Percentiles rank a stretch among this genome's conserved stretches.
phyloP scores from a whole-genome alignment of 1,140 invertebrate genomes.

The Ips typographus region DNA sequence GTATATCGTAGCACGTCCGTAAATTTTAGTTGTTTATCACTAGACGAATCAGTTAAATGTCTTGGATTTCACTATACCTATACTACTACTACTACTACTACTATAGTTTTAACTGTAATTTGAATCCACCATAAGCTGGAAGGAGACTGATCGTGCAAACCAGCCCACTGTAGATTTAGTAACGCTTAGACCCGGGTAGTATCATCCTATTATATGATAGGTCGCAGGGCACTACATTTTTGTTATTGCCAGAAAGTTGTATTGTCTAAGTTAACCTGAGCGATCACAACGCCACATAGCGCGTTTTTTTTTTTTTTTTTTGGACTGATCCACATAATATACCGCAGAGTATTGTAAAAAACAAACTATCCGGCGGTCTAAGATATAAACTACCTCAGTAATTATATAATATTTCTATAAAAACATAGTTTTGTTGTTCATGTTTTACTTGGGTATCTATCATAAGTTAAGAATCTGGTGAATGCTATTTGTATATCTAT shows the following conservation, averaged over 20 bases:
- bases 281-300: too few relatives aligned
- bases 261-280: too few relatives aligned
- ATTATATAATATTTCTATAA: slow-evolving; percentile 53
- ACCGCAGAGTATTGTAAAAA: slow-evolving; percentile 35
- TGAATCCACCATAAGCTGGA: slow-evolving; percentile 45
- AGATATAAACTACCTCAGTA: slow-evolving; percentile 54
- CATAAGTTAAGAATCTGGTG: slow-evolving; percentile 49
- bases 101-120: slow-evolving; percentile 48
- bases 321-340: slow-evolving; percentile 12
- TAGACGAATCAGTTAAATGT: too few relatives aligned
- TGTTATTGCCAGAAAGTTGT: background rate
- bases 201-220: slow-evolving; percentile 2
- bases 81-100: slow-evolving; percentile 17
- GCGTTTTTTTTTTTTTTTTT: too few relatives aligned
- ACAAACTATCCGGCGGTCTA: slow-evolving; percentile 49
- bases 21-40: too few relatives aligned
- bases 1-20: too few relatives aligned
- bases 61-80: too few relatives aligned
- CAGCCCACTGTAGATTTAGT: slow-evolving; percentile 51
- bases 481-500: slow-evolving; percentile 51
- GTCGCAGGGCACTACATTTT: background rate
- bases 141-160: slow-evolving; percentile 51
- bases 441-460: slow-evolving; percentile 51
- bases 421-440: slow-evolving; percentile 51
- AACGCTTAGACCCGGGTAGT: slow-evolving; percentile 48